Evolutionary conservation across 35 echinoderm and acorn worm species (phyloP).

Genomic region (Apostichopus japonicus): DNA sequence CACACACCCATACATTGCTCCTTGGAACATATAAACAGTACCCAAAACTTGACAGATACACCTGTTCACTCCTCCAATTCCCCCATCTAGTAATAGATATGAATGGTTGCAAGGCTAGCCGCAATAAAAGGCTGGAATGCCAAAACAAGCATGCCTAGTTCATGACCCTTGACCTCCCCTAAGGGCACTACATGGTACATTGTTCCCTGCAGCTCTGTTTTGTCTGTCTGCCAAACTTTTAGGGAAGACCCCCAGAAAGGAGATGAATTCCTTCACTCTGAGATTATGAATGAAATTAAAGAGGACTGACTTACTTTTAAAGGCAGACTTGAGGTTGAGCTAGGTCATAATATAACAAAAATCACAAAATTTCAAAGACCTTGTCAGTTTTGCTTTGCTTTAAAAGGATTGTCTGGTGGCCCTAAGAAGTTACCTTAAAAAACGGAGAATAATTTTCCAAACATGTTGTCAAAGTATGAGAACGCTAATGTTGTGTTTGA

Average conservation of each 20-base stretch:
- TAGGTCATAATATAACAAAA: too few relatives aligned
- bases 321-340: too few relatives aligned
- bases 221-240: slow-evolving; percentile 35
- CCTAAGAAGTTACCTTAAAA: too few relatives aligned
- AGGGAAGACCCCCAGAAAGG: slow-evolving; percentile 55
- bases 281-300: slow-evolving; percentile 38
- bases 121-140: slow-evolving; percentile 45
- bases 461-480: too few relatives aligned
- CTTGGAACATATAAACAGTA: too few relatives aligned
- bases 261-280: slow-evolving; percentile 1
- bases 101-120: slow-evolving; percentile 19
- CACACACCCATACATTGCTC: background rate
- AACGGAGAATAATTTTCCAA: too few relatives aligned
- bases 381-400: too few relatives aligned
- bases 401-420: too few relatives aligned
- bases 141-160: slow-evolving; percentile 56
- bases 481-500: too few relatives aligned
- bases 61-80: slow-evolving; percentile 9
- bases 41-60: background rate
- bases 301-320: background rate
- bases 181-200: slow-evolving; percentile 40
- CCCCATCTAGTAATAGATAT: slow-evolving; percentile 9
- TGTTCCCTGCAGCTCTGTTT: slow-evolving; percentile 33
- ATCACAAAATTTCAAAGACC: too few relatives aligned
- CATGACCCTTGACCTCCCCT: slow-evolving; percentile 45